Conservation (phyloP, 2,888 invertebrate genomes). For the Galeopsomyia nigrocyanea region DNA sequence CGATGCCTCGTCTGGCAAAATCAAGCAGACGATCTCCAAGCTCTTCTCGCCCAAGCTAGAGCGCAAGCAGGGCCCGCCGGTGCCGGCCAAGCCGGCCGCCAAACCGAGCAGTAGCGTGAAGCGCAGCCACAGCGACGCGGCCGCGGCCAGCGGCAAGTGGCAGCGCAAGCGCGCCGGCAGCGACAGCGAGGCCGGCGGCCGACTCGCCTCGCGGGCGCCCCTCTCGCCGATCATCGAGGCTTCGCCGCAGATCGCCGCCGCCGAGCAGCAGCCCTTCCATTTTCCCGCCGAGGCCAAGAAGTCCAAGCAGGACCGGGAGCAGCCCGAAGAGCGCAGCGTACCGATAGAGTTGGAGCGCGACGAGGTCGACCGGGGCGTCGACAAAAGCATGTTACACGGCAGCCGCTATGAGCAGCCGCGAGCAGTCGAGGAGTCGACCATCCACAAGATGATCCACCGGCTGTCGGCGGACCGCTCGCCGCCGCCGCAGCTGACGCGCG, state of each 20-base stretch:
- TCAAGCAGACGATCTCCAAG: conserved; percentile 59
- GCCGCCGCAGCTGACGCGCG: conserved; percentile 75
- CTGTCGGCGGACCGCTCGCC: conserved; percentile 80
- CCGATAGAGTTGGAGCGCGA: conserved; percentile 34
- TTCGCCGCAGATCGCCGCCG: conserved; percentile 71
- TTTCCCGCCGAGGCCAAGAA: conserved; percentile 50
- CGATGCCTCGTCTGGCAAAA: conserved; percentile 63
- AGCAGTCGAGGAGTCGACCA: conserved; percentile 69
- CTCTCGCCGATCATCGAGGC: conserved; percentile 86
- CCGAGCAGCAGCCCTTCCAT: conserved; percentile 59
- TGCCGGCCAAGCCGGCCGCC: conserved; percentile 12
- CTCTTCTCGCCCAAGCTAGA: conserved; percentile 63
- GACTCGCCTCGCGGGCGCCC: conserved; percentile 74
- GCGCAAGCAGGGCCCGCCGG: conserved; percentile 48
- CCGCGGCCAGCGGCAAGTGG: conserved; percentile 71
- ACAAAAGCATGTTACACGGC: conserved; percentile 62
- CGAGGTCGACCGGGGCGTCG: conserved; percentile 54
- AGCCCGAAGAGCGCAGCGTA: conserved; percentile 14
- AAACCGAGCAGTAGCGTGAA: conserved; percentile 52
- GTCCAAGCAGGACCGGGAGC: conserved; percentile 21
- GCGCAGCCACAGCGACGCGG: conserved; percentile 72
- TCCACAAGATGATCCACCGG: conserved; percentile 82
- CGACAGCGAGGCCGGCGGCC: conserved; percentile 72
- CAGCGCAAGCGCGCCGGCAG: conserved; percentile 75
- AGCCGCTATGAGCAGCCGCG: conserved; percentile 62